A percentile compares a stretch with the other conserved stretches of the same genome.
These are phyloP conservation scores for Forbesichthys agassizii DNA, from an alignment of 2,113 vertebrate species.

Conservation along the genomic window DNA sequence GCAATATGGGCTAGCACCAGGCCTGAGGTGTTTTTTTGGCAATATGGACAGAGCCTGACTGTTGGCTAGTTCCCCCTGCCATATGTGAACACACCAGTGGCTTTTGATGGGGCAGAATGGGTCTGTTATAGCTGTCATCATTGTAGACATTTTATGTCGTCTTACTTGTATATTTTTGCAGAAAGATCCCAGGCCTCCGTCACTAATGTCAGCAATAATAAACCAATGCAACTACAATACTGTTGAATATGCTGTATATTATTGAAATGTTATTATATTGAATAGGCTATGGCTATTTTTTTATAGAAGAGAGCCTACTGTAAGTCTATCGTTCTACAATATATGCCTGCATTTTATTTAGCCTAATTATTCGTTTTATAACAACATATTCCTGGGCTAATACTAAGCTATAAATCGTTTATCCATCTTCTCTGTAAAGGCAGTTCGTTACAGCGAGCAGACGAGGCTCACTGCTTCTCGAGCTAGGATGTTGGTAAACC, in stretches of 20 bases:
- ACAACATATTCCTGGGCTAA: too few species aligned
- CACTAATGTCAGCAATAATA: not conserved
- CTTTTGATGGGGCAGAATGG: conserved; percentile 72
- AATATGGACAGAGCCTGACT: conserved; percentile 70
- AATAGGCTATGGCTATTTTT: not conserved
- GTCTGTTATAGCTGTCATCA: conserved; percentile 72
- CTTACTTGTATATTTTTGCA: conserved; percentile 35
- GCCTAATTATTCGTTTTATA: not conserved
- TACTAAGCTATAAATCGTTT: conserved; percentile 1
- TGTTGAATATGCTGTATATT: not conserved
- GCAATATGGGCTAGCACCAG: conserved; percentile 70
- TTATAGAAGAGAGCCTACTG: too few species aligned
- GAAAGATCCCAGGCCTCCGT: not conserved
- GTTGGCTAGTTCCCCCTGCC: conserved; percentile 62
- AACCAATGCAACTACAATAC: not conserved
- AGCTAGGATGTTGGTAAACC: conserved; percentile 62
- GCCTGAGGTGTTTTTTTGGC: conserved; percentile 76
- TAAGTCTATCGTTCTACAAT: not conserved
- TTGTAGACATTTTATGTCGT: conserved; percentile 61
- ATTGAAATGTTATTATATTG: conserved; percentile 4
- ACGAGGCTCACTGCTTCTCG: conserved; percentile 46
- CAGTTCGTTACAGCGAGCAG: conserved; percentile 25
- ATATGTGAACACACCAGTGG: conserved; percentile 74
- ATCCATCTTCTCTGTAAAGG: conserved; percentile 23
- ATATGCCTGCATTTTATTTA: not conserved